A percentile compares a stretch with the other conserved stretches of the same genome.
phyloP scores from a whole-genome alignment of 2,797 vertebrate genomes.

The Phoeniculus purpureus region DNA sequence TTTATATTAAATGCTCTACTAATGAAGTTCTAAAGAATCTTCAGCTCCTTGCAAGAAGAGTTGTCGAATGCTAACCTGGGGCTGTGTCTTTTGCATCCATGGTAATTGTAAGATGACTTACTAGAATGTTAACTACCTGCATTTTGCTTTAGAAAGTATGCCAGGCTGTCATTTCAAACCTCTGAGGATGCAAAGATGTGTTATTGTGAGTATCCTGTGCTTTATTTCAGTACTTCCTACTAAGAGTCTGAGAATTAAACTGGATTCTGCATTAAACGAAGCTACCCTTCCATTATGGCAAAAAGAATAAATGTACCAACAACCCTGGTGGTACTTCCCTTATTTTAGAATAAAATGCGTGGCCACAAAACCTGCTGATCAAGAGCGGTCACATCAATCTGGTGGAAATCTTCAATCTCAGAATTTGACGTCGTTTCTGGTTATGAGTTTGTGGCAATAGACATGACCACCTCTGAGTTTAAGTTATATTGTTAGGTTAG shows the following conservation, averaged over 20 bases:
- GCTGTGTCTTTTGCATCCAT: neutral
- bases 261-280: neutral
- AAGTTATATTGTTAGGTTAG: neutral
- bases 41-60: neutral
- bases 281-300: neutral
- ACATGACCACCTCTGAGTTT: neutral
- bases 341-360: neutral
- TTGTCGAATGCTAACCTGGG: neutral
- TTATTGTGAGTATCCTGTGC: neutral
- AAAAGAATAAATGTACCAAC: neutral
- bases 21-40: neutral
- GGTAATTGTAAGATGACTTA: neutral
- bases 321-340: neutral
- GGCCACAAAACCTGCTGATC: neutral
- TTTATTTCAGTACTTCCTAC: neutral
- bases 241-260: neutral
- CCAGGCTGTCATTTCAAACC: conserved; percentile 4
- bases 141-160: conserved; percentile 23
- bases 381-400: accelerated
- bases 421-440: neutral
- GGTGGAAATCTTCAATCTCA: neutral
- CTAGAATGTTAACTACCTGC: conserved; percentile 2
- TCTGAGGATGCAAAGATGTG: neutral
- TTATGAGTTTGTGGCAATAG: neutral
- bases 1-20: neutral